A percentile compares a stretch with the other conserved stretches of the same genome.
phyloP scores from a whole-genome alignment of 2,113 vertebrate genomes.

The Myotis lucifugus region DNA sequence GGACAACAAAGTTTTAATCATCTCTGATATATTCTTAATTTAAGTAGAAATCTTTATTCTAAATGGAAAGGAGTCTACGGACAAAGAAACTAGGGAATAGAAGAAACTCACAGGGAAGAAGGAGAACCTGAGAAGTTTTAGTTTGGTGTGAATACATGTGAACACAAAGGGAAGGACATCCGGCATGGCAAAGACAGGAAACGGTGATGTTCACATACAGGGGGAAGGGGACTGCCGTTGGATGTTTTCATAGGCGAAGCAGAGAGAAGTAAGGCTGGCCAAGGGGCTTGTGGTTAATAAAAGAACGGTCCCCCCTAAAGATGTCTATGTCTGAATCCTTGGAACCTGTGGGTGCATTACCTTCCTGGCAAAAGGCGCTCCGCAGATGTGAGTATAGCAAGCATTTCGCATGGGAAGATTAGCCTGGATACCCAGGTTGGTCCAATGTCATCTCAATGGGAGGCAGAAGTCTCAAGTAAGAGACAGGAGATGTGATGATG shows the following conservation, averaged over 20 bases:
- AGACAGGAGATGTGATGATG: neutral
- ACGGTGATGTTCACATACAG: fast-evolving
- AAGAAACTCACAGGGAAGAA: neutral
- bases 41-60: neutral
- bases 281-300: neutral
- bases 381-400: neutral
- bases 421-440: neutral
- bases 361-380: neutral
- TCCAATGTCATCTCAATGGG: neutral
- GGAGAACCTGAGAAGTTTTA: neutral
- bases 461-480: neutral
- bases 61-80: neutral
- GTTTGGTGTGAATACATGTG: neutral
- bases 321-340: neutral
- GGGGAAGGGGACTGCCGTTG: too few relatives aligned
- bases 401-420: neutral
- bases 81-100: neutral
- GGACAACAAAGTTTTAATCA: neutral
- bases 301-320: neutral
- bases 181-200: neutral
- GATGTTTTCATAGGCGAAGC: neutral
- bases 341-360: neutral
- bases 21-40: neutral
- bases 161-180: neutral
- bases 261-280: neutral